A percentile compares a stretch with the other conserved stretches of the same genome.
These are phyloP conservation scores for Neoarius graeffei DNA, from an alignment of 2,113 vertebrate genomes.

Conservation along the genomic window DNA sequence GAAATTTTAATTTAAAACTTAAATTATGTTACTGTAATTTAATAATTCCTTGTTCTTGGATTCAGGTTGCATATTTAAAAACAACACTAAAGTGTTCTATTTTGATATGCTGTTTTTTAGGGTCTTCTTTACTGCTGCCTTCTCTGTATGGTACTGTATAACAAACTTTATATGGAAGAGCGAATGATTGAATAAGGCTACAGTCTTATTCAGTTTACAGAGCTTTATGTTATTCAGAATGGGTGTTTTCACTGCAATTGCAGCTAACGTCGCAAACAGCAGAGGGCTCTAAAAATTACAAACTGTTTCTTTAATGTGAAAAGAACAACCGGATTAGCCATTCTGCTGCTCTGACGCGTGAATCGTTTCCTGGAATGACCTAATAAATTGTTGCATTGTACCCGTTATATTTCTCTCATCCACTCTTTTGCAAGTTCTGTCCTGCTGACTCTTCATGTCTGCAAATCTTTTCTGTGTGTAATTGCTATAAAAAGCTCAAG, in stretches of 20 bases:
- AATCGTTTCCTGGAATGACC: not conserved
- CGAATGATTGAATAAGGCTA: not conserved
- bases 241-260: too few relatives aligned
- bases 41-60: not conserved
- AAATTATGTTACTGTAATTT: too few relatives aligned
- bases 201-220: not conserved
- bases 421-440: not conserved
- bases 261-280: not conserved
- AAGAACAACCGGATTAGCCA: not conserved
- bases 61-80: not conserved
- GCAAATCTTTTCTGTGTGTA: constrained; percentile 27
- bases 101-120: not conserved
- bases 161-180: not conserved
- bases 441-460: constrained; percentile 3
- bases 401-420: not conserved
- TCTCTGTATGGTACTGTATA: too few relatives aligned
- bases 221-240: not conserved
- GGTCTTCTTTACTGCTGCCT: not conserved
- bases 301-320: not conserved
- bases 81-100: not conserved
- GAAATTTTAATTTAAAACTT: not conserved
- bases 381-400: not conserved
- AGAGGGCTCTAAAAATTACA: not conserved
- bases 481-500: constrained; percentile 41
- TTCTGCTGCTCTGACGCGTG: not conserved